Conservation (phyloP, 2,888 invertebrate genomes). For the Nomada fucata region DNA sequence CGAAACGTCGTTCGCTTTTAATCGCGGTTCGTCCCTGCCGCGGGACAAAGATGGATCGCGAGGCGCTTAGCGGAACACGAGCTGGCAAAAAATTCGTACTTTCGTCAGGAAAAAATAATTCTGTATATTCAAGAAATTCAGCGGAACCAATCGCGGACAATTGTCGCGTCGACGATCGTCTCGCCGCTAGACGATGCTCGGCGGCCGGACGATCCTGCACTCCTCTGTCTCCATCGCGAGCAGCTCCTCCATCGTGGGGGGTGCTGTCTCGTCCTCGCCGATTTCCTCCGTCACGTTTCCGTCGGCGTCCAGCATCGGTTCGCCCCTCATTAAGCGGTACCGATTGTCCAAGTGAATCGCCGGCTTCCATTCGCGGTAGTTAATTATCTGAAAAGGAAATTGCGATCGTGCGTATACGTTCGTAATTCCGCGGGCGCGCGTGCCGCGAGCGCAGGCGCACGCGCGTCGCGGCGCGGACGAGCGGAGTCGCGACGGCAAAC, state of each 20-base stretch:
- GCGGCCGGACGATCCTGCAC: background rate
- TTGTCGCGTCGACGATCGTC: background rate
- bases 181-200: background rate
- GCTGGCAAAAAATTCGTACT: no score
- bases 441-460: no score
- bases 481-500: no score
- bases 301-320: conserved; percentile 78
- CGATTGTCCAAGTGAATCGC: conserved; percentile 81
- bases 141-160: background rate
- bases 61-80: no score
- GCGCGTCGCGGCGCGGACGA: no score
- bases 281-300: conserved; percentile 76
- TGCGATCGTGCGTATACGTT: background rate
- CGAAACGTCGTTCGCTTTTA: no score
- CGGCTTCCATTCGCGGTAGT: conserved; percentile 66
- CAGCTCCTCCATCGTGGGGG: background rate
- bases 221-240: background rate
- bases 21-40: no score
- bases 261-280: conserved; percentile 61
- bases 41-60: no score
- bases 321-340: conserved; percentile 79
- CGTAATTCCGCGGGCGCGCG: background rate
- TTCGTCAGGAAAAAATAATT: no score
- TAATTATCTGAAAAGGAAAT: conserved; percentile 67
- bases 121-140: no score